Base-by-base conservation (phyloP, 2,113 vertebrate species). In the Macheiramphus alcinus region DNA sequence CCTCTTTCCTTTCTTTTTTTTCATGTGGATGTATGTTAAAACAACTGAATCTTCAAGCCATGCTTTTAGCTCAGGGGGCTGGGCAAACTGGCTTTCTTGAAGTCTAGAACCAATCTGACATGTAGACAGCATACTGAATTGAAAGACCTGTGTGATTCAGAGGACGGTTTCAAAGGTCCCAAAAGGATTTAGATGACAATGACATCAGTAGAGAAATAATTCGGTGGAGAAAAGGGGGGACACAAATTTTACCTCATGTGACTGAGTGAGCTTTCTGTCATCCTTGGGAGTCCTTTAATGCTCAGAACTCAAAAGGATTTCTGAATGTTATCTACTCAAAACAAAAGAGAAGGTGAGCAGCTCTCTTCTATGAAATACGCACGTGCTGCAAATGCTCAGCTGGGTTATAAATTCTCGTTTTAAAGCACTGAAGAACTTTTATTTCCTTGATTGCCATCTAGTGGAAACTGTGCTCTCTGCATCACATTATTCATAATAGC, bases 391-490 rank as follows among this genome's bases (percentile, higher is more conserved):
- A 52, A 55, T 14, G 50, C 29, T 84, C n/a, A 36, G 26, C 31
- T 61, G 36, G 12, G 1, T 67, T 81, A 17, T 22, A 63, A 67
- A 65, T 48, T 90, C 27, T 40, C 7, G 13, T 81, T 75, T 14
- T 17, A 62, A 83, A 78, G 55, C 58, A 50, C 16, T 7, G 4
- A 23, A 52, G 42, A 87, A 34, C 74, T 97, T 97, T 42, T 52
- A 53, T 96, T 97, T 97, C 86, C 74, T 97, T 58, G 85, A 47
- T 93, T 97, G 98, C 97, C 98, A 98, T 90, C 97, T 98, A 97
- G 97, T 97, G 98, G 97, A 55, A 92, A 50, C 26, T 23, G 40
- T 63, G 11, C 55, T 52, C 31, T 17, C 23, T 94, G 88, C 93
- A n/a, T 9, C 19, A 48, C 11, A 7, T 42, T 48, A 8, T 31